These are phyloP conservation scores for Tetanocera ferruginea DNA, from an alignment of 2,888 invertebrate species.

Conservation along the genomic window DNA sequence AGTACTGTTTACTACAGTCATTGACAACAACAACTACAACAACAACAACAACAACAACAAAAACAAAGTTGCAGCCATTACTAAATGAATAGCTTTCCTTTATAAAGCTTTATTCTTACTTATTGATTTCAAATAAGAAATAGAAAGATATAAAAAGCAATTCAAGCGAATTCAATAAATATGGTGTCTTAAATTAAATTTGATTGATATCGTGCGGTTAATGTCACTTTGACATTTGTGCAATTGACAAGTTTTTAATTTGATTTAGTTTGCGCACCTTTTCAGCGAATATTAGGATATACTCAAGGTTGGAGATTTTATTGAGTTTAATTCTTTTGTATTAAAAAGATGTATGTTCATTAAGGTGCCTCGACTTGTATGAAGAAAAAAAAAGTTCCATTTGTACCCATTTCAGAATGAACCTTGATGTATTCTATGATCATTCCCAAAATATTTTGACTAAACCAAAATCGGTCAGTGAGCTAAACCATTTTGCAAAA, in stretches of 20 bases:
- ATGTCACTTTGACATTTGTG: slow-evolving; percentile 32
- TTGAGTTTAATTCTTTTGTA: too few species aligned
- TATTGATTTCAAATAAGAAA: neutral
- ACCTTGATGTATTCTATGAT: too few species aligned
- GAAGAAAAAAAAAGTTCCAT: too few species aligned
- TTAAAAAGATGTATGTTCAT: too few species aligned
- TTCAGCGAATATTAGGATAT: neutral
- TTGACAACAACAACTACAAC: neutral
- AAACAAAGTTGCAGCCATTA: neutral
- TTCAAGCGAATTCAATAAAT: neutral
- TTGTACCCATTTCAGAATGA: too few species aligned
- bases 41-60: neutral
- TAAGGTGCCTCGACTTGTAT: too few species aligned
- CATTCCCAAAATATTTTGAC: too few species aligned
- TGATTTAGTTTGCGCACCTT: slow-evolving; percentile 46
- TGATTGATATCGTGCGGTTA: slow-evolving; percentile 10
- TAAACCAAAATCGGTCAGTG: too few species aligned
- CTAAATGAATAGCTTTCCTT: neutral
- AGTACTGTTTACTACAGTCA: neutral
- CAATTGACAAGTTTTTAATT: slow-evolving; percentile 51
- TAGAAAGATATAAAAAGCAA: neutral
- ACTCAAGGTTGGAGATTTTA: too few species aligned
- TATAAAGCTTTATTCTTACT: neutral
- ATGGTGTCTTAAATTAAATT: slow-evolving; percentile 2
- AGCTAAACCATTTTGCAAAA: too few species aligned